Evolutionary conservation across 2,797 vertebrate genomes (phyloP), one percentile per base, ranked within the genome.

Genomic region (Danio tinwini): DNA sequence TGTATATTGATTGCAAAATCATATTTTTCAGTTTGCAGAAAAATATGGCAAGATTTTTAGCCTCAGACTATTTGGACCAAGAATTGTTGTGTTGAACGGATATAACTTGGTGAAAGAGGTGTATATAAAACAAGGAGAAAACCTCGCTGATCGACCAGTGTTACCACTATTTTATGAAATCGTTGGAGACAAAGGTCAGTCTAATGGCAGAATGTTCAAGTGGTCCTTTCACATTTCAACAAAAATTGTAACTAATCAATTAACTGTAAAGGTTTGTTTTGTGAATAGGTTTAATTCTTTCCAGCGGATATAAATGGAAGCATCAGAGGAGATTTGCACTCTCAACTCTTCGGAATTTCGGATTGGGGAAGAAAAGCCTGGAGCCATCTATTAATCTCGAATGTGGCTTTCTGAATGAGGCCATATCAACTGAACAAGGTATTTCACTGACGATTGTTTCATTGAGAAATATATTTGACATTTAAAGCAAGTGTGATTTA

Each of bases 291-390:
- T 40, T 92, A 76, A 29, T 84, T 42, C 0, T 78, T 4, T 85
- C 89, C 3, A 93, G 87, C 37, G 87, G 91, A 1, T 49, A 74
- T 11, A 63, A 0, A 0, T 93, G 92, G 94, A 88, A 74, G 47
- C 83, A 88, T 0, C 90, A 92, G 72, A 90, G 89, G 40, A 88
- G 87, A 75, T 95, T 94, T 85, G 87, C 91, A 5, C 86, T 93
- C 40, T 87, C 87, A 6, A 91, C 89, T 0, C 87, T 93, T 2
- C 87, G 86, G 45, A 91, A 92, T 78, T 92, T 93, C 65, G 89
- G 91, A 9, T 0, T 93, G 63, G 94, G 91, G 6, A 91, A 86
- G 74, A 87, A 79, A 59, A 85, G 53, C 2, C 42, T 91, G 16
- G 91, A 93, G 73, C 83, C 82, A 0, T 89, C 50, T 7, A 88